Evolutionary conservation across 2,113 vertebrate genomes (phyloP).

Genomic region (Enhydra lutris): DNA sequence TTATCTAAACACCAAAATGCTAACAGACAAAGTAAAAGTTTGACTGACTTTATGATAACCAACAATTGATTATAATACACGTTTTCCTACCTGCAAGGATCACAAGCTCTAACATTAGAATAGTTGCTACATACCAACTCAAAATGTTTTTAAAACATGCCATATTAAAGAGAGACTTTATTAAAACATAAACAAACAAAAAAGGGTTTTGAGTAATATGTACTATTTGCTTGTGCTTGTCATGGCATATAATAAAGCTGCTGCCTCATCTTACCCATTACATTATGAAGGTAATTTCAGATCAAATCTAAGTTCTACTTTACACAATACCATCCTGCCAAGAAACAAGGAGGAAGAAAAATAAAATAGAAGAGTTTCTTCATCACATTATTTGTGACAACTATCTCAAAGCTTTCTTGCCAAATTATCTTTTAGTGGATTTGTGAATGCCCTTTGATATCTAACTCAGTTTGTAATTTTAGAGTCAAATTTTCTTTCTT

Average conservation of each 20-base stretch:
- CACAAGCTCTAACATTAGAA: neutral
- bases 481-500: neutral
- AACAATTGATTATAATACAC: neutral
- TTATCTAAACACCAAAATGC: slow-evolving; percentile 14
- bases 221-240: neutral
- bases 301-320: neutral
- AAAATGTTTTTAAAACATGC: slow-evolving; percentile 39
- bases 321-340: neutral
- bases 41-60: slow-evolving; percentile 25
- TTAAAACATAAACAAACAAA: neutral
- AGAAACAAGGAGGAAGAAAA: neutral
- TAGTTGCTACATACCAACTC: slow-evolving; percentile 18
- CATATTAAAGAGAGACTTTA: neutral
- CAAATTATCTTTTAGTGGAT: neutral
- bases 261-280: neutral
- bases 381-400: neutral
- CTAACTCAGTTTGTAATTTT: slow-evolving; percentile 2
- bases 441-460: slow-evolving; percentile 29
- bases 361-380: neutral
- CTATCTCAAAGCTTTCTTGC: neutral
- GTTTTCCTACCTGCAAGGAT: neutral
- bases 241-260: neutral
- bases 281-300: neutral
- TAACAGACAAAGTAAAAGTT: slow-evolving; percentile 36
- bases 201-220: neutral